Conservation (phyloP, 1,140 invertebrate genomes). For the Sycophila sp. region DNA sequence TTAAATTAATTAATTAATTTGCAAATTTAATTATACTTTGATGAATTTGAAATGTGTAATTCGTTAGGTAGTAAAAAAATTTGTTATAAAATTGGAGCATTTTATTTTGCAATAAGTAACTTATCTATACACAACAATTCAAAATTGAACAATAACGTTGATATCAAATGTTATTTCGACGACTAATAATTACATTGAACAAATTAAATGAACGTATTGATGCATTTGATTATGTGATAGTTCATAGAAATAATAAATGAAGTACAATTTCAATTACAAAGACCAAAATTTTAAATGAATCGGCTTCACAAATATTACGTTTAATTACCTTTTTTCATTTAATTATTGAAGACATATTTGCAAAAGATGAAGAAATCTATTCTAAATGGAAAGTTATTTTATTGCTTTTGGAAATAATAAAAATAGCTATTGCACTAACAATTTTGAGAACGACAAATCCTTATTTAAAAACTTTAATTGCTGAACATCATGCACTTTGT, state of each 20-base stretch:
- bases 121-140: slow-evolving; percentile 39
- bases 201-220: too few relatives aligned
- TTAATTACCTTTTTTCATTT: slow-evolving; percentile 35
- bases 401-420: background rate
- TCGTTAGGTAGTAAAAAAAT: too few relatives aligned
- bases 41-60: too few relatives aligned
- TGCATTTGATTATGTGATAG: slow-evolving; percentile 37
- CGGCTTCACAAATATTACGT: slow-evolving; percentile 19
- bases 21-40: too few relatives aligned
- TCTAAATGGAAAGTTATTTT: background rate
- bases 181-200: too few relatives aligned
- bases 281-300: slow-evolving; percentile 16
- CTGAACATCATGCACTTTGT: too few relatives aligned
- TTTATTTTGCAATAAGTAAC: slow-evolving; percentile 25
- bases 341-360: slow-evolving; percentile 33
- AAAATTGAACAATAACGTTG: slow-evolving; percentile 35
- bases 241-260: slow-evolving; percentile 33
- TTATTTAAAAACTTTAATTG: too few relatives aligned
- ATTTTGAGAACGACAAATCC: too few relatives aligned
- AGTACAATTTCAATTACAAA: slow-evolving; percentile 28
- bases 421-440: background rate
- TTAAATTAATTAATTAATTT: too few relatives aligned
- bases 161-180: slow-evolving; percentile 38
- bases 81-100: too few relatives aligned
- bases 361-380: background rate